Base-by-base conservation (phyloP, 2,797 vertebrate species). In the Tachyglossus aculeatus region DNA sequence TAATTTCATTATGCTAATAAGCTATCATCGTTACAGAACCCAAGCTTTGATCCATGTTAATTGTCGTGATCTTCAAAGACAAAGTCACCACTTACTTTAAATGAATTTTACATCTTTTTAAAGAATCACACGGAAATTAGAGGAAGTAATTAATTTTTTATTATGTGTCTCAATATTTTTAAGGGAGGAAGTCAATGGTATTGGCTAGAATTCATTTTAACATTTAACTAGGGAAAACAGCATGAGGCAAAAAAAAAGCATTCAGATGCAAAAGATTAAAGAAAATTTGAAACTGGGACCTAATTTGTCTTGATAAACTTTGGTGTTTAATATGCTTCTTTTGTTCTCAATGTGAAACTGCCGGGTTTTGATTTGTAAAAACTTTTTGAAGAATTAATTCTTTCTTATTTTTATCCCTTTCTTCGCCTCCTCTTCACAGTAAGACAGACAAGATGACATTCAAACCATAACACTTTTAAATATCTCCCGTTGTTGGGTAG, bases 1-100 rank as follows among this genome's bases (percentile, higher is more conserved):
- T 98, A 98, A 98, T 99, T 98, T 98, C 94, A 97, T 98, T 97
- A 98, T 99, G 98, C 95, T 97, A 99, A 99, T 98, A 95, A 95
- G 94, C 95, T 94, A 96, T 97, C 96, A 96, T 96, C 95, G 93
- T 95, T 93, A 96, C 94, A 93, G 94, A 97, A 96, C 96, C 96
- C 95, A 95, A 82, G 92, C 97, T 99, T 98, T 99, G 97, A 99
- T 98, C 97, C 95, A 88, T 92, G 95, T 95, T 97, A 95, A 97
- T 98, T 96, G 97, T 98, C 95, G 89, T 96, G 96, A 97, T 98
- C 97, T 99, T 98, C 97, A 99, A 99, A 98, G 97, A 99, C 97
- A 97, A 98, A 97, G 96, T 98, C 97, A 95, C 96, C 94, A 96
- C 96, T 97, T 97, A 95, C 96, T 98, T 98, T 97, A 98, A 97